A percentile compares a stretch with the other conserved stretches of the same genome.
Conservation (phyloP, 1,140 invertebrate species). For the Aphelenchoides fujianensis region DNA sequence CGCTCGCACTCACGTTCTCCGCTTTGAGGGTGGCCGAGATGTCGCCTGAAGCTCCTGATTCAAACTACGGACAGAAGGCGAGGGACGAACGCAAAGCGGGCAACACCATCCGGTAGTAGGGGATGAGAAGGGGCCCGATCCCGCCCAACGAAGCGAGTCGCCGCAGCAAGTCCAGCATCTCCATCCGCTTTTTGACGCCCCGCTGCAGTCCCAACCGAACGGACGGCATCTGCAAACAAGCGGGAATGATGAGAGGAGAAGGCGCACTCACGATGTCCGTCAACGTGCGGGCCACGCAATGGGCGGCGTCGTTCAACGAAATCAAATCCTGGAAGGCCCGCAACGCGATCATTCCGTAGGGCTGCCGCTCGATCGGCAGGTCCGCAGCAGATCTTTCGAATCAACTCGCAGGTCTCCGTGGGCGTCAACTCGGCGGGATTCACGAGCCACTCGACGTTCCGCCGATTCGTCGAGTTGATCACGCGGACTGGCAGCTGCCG, state of each 20-base stretch:
- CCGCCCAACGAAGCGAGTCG: conserved; percentile 16
- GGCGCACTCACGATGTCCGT: conserved; percentile 19
- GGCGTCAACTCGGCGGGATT: conserved; percentile 22
- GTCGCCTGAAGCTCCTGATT: background rate
- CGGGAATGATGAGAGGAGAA: background rate
- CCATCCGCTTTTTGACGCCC: conserved; percentile 23
- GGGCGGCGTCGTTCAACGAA: conserved; percentile 11
- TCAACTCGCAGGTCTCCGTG: conserved; percentile 18
- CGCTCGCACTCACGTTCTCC: conserved; percentile 21
- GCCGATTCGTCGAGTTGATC: background rate
- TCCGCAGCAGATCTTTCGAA: conserved; percentile 24
- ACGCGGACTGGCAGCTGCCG: conserved; percentile 24
- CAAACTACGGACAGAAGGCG: conserved; percentile 2
- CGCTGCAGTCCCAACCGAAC: conserved; percentile 20
- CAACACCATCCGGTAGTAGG: conserved; percentile 31
- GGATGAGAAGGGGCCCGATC: conserved; percentile 28
- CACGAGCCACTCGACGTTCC: conserved; percentile 24
- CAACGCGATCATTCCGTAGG: conserved; percentile 27
- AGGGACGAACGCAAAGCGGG: conserved; percentile 26
- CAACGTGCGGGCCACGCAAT: conserved; percentile 23
- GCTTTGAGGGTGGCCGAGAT: background rate
- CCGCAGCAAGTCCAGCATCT: conserved; percentile 28
- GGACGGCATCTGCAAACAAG: conserved; percentile 25
- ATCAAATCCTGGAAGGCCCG: conserved; percentile 26
- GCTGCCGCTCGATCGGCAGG: conserved; percentile 11